Conservation (phyloP, 2,888 invertebrate genomes). For the Rhorus exstirpatorius region DNA sequence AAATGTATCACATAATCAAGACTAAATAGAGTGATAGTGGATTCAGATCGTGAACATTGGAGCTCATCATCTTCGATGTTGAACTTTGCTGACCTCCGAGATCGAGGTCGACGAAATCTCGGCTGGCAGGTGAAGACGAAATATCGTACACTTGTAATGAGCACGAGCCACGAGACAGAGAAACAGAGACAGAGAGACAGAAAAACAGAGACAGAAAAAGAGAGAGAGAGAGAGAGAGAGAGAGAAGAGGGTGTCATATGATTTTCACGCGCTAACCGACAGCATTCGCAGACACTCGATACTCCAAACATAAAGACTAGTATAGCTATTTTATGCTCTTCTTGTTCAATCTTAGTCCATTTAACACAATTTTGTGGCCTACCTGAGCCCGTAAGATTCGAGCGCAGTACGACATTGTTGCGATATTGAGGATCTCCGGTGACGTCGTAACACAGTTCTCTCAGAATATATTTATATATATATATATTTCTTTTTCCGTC, state of each 20-base stretch:
- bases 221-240: background rate
- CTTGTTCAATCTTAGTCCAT: background rate
- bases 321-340: conserved; percentile 7
- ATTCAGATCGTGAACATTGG: background rate
- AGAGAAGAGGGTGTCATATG: conserved; percentile 20
- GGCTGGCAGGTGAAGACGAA: conserved; percentile 51
- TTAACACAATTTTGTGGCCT: conserved; percentile 78
- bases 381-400: conserved; percentile 93
- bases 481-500: conserved; percentile 31
- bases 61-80: conserved; percentile 3
- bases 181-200: background rate
- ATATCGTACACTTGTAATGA: conserved; percentile 46
- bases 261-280: conserved; percentile 53
- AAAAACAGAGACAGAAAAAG: background rate
- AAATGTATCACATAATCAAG: conserved; percentile 12
- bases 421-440: conserved; percentile 69
- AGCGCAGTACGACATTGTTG: conserved; percentile 92
- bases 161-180: conserved; percentile 14
- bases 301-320: conserved; percentile 13
- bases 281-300: conserved; percentile 24
- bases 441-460: conserved; percentile 71
- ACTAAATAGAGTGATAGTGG: conserved; percentile 2
- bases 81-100: conserved; percentile 66
- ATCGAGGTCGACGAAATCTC: conserved; percentile 68
- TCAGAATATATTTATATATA: conserved; percentile 21